Evolutionary conservation across 2,797 vertebrate species (phyloP).

Genomic region (Furcifer pardalis): DNA sequence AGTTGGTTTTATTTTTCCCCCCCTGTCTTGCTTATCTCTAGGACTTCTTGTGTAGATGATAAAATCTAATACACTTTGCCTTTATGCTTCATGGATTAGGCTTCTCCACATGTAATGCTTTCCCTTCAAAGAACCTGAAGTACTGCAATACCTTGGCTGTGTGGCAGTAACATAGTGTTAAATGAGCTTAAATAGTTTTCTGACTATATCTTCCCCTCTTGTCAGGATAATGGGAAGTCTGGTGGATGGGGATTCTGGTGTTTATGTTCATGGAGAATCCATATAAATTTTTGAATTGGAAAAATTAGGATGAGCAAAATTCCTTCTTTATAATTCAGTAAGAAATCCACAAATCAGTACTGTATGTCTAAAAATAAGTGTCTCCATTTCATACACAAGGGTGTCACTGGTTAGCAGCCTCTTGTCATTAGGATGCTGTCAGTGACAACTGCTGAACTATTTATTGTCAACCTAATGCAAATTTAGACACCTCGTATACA

Average conservation of each 20-base stretch:
- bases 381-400: not conserved
- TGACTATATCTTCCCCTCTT: too few species aligned
- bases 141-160: not conserved
- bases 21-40: not conserved
- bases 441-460: not conserved
- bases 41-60: not conserved
- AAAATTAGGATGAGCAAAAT: not conserved
- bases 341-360: not conserved
- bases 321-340: not conserved
- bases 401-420: too few species aligned
- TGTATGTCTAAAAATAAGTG: not conserved
- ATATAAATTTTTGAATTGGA: not conserved
- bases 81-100: not conserved
- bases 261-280: not conserved
- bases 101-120: not conserved
- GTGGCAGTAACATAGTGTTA: not conserved
- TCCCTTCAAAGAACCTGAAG: too few species aligned
- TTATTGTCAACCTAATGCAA: not conserved
- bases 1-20: not conserved
- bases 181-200: not conserved
- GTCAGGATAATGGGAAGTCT: not conserved
- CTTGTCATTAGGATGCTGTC: not conserved
- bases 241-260: not conserved
- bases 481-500: too few species aligned
- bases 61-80: not conserved